Evolutionary conservation across 2,888 invertebrate species (phyloP).

Genomic region (Calameuta pallipes): DNA sequence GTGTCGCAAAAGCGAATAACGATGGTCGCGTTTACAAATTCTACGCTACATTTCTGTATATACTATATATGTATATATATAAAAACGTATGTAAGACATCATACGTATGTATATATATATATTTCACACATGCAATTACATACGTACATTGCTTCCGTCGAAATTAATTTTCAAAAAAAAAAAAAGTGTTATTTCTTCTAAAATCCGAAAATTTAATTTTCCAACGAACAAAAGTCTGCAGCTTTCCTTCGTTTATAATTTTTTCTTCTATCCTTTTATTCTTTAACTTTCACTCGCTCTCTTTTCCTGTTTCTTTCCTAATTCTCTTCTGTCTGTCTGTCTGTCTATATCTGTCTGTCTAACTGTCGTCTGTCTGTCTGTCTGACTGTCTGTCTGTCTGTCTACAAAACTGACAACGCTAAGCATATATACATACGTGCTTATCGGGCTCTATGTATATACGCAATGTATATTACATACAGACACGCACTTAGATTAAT

Average conservation of each 20-base stretch:
- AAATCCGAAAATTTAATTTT: neutral
- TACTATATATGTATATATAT: neutral
- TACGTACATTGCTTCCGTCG: no score
- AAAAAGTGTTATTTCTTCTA: slow-evolving; percentile 15
- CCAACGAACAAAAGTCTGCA: neutral
- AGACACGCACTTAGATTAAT: neutral
- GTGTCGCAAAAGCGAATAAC: neutral
- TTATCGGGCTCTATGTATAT: slow-evolving; percentile 6
- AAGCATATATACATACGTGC: slow-evolving; percentile 54
- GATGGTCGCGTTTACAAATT: neutral
- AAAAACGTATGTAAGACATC: no score
- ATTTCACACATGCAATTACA: no score
- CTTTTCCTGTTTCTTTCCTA: slow-evolving; percentile 14
- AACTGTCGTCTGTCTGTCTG: neutral
- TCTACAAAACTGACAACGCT: slow-evolving; percentile 22
- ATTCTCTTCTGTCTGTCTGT: slow-evolving; percentile 18
- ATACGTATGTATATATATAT: no score
- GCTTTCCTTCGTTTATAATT: slow-evolving; percentile 11
- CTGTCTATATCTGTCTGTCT: neutral
- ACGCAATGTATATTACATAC: slow-evolving; percentile 11
- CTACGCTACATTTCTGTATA: neutral
- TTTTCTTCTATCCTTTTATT: slow-evolving; percentile 18
- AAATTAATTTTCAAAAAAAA: neutral
- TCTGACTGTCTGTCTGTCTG: neutral
- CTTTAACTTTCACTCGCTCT: slow-evolving; percentile 40